Percentiles rank a stretch among this genome's conserved stretches.
Evolutionary conservation across 2,888 invertebrate species (phyloP).

Genomic region (Dendrolimus pini): DNA sequence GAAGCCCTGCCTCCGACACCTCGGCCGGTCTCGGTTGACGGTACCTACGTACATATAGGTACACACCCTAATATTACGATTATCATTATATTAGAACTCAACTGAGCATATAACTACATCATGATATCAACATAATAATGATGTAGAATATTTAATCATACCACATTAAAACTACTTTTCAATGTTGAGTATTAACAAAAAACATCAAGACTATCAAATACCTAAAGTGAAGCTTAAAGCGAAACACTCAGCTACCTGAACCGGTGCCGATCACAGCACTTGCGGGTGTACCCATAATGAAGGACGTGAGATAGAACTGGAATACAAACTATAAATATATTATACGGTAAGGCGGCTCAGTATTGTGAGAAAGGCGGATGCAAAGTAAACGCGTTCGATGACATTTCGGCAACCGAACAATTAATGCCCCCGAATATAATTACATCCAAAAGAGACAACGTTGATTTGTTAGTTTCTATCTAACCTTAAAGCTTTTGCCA

Average conservation of each 20-base stretch:
- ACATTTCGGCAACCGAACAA: not conserved
- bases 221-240: slow-evolving; percentile 67
- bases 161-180: slow-evolving; percentile 61
- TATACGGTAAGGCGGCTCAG: not conserved
- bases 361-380: slow-evolving; percentile 10
- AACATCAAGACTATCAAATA: slow-evolving; percentile 66
- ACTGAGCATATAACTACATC: not conserved
- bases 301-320: slow-evolving; percentile 61
- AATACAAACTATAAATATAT: slow-evolving; percentile 35
- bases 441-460: not conserved
- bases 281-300: slow-evolving; percentile 57
- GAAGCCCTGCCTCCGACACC: slow-evolving; percentile 61
- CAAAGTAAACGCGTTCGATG: no score
- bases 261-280: slow-evolving; percentile 57
- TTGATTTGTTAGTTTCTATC: not conserved
- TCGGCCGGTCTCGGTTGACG: slow-evolving; percentile 37
- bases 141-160: slow-evolving; percentile 36
- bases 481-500: not conserved
- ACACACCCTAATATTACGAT: slow-evolving; percentile 47
- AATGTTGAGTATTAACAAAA: slow-evolving; percentile 57
- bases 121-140: no score
- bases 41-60: slow-evolving; percentile 19
- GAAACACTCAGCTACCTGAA: slow-evolving; percentile 66
- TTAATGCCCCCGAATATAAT: not conserved
- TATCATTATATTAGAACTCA: slow-evolving; percentile 37